Base-by-base conservation (phyloP, 1,140 invertebrate species). In the Aphis craccivora region DNA sequence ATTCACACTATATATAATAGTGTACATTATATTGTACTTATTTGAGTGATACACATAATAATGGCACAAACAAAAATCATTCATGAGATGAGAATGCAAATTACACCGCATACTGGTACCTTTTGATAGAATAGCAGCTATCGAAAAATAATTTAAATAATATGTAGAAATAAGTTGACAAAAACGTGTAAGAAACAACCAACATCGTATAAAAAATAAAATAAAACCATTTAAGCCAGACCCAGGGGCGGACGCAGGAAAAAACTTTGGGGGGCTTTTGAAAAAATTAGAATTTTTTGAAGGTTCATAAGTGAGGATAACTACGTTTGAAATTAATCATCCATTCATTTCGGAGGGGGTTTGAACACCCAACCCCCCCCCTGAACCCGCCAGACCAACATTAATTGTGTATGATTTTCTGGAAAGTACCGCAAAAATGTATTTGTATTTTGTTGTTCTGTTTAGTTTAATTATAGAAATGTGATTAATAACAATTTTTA, bases 21-120 rank as follows among this genome's bases (percentile, higher is more conserved):
- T 76, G n/a, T n/a, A 35, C 18, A n/a, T 76, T 76, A 76, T 76
- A n/a, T 76, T 76, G n/a, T 76, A 76, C 60, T 76, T 76, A n/a
- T 76, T 35, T 35, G 4, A 76, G n/a, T n/a, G 14, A n/a, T n/a
- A 76, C 60, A 76, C 14, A 67, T n/a, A 67, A 67, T 60, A 60
- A 60, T 60, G 55, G 25, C 25, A 60, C 25, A 60, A 30, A 30
- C 60, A 67, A 67, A 67, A 67, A 67, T 30, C 25, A 25, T 67
- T 14, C 11, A 35, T n/a, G 1, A n/a, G n/a, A 76, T 76, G n/a
- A 6, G 14, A 76, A 76, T 76, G 0, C 14, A n/a, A 76, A n/a
- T n/a, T n/a, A 76, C 60, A n/a, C n/a, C 11, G 11, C 4, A n/a
- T 67, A 67, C 30, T 30, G 11, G 60, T n/a, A n/a, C 60, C 14